Evolutionary conservation across 2,113 vertebrate species (phyloP).

Genomic region (Embiotoca jacksoni): DNA sequence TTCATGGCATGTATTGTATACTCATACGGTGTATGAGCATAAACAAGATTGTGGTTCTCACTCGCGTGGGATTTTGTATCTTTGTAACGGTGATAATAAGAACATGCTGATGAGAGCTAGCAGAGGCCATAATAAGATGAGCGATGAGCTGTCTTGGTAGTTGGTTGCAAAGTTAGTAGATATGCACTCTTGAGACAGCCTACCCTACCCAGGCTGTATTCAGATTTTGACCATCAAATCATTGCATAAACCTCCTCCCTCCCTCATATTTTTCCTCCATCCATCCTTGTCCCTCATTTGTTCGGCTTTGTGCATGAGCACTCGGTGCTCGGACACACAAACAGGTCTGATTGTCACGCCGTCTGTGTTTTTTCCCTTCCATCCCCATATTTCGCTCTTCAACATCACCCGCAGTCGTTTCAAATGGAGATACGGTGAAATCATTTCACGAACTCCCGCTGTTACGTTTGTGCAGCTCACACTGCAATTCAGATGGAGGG

Average conservation of each 20-base stretch:
- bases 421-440: slow-evolving; percentile 50
- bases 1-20: not conserved
- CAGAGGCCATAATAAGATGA: not conserved
- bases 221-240: slow-evolving; percentile 4
- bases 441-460: slow-evolving; percentile 62
- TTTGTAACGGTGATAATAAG: not conserved
- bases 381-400: slow-evolving; percentile 23
- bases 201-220: slow-evolving; percentile 14
- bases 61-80: not conserved
- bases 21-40: not conserved
- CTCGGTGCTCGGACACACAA: slow-evolving; percentile 18
- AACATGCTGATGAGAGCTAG: not conserved
- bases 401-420: slow-evolving; percentile 32
- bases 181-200: slow-evolving; percentile 1
- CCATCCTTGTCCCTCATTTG: slow-evolving; percentile 35
- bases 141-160: not conserved
- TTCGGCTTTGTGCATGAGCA: slow-evolving; percentile 25
- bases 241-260: slow-evolving; percentile 25
- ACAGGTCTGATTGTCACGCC: slow-evolving; percentile 13
- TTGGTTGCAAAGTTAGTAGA: slow-evolving; percentile 39
- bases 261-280: slow-evolving; percentile 46
- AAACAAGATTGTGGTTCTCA: not conserved
- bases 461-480: slow-evolving; percentile 44
- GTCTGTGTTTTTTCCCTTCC: slow-evolving; percentile 7
- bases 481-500: slow-evolving; percentile 49